Percentiles rank a stretch among this genome's conserved stretches.
Conservation (phyloP, 2,113 vertebrate species). For the Calypte anna region DNA sequence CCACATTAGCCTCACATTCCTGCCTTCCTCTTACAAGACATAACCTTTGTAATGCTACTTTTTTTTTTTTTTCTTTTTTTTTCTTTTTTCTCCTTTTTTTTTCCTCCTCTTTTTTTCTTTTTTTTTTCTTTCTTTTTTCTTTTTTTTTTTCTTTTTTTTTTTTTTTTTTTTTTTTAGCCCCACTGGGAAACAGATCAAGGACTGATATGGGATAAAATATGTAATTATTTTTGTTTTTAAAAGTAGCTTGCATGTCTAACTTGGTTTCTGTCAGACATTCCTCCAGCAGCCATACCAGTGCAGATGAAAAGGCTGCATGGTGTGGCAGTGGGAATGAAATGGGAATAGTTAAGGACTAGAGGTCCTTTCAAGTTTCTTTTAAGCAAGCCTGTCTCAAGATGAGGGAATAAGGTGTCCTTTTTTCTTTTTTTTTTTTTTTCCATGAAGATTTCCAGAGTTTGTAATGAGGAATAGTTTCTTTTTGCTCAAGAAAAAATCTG, state of each 20-base stretch:
- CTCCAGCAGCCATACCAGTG: background rate
- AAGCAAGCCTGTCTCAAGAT: background rate
- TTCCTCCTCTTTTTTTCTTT: too few species aligned
- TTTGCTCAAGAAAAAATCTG: background rate
- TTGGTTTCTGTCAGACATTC: background rate
- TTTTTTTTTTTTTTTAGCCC: background rate
- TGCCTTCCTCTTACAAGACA: background rate
- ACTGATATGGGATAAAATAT: background rate
- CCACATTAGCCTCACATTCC: background rate
- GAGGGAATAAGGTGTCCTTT: background rate
- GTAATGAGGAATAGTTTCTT: background rate
- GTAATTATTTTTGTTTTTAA: background rate
- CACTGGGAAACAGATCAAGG: background rate
- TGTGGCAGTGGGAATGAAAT: accelerated
- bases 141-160: background rate
- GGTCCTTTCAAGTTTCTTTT: background rate
- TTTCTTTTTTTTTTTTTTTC: background rate
- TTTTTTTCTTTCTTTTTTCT: background rate
- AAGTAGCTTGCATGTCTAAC: background rate
- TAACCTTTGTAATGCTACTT: background rate
- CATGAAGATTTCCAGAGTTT: background rate
- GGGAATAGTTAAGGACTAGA: background rate
- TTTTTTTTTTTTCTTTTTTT: background rate
- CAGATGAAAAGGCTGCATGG: background rate
- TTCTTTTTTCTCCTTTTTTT: too few species aligned